Evolutionary conservation across 1,140 invertebrate species (phyloP).

Genomic region (Drosophila nigromelanica): DNA sequence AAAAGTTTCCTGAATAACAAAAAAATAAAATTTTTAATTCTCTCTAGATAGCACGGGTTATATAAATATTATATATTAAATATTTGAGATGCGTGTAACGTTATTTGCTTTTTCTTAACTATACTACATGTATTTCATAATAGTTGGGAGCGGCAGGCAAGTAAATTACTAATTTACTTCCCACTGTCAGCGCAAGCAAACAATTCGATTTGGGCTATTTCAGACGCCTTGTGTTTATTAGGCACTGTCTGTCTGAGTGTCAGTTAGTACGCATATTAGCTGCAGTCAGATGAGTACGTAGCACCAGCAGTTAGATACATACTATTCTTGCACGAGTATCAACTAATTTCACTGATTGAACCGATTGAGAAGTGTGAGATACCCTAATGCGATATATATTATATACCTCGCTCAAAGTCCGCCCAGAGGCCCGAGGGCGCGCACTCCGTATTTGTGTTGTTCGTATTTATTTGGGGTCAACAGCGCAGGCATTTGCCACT

Average conservation of each 20-base stretch:
- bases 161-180: background rate
- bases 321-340: slow-evolving; percentile 12
- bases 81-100: too few relatives aligned
- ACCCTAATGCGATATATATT: slow-evolving; percentile 17
- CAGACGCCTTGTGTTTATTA: slow-evolving; percentile 13
- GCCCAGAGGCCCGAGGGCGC: slow-evolving; percentile 26
- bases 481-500: slow-evolving; percentile 63
- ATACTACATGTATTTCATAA: too few relatives aligned
- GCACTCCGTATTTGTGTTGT: slow-evolving; percentile 6
- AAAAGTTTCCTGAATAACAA: too few relatives aligned
- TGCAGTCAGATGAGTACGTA: slow-evolving; percentile 30
- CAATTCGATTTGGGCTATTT: background rate
- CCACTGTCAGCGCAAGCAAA: slow-evolving; percentile 17
- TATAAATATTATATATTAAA: too few relatives aligned
- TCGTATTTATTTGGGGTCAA: slow-evolving; percentile 65
- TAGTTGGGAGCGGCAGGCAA: too few relatives aligned
- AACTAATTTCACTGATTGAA: slow-evolving; percentile 7
- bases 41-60: too few relatives aligned
- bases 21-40: too few relatives aligned
- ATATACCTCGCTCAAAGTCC: slow-evolving; percentile 6
- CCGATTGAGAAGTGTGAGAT: background rate
- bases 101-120: too few relatives aligned
- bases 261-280: slow-evolving; percentile 52
- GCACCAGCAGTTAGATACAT: slow-evolving; percentile 20
- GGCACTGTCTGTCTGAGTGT: slow-evolving; percentile 11